Percentiles rank a stretch among this genome's conserved stretches.
Conservation (phyloP, 1,140 invertebrate genomes). For the Drosophila repleta region DNA sequence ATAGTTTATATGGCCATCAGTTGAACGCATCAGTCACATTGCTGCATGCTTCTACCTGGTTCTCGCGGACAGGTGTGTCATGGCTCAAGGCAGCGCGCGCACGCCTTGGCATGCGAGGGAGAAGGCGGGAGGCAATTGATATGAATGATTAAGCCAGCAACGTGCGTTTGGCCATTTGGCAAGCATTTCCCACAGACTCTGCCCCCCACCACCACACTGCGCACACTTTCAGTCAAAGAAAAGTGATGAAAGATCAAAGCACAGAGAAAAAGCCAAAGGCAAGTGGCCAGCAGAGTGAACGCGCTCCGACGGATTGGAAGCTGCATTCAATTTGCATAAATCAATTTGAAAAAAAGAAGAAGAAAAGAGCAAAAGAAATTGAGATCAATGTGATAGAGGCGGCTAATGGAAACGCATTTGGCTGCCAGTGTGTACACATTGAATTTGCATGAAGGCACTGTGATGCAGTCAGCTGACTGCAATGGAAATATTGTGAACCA, state of each 20-base stretch:
- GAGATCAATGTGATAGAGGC: conserved; percentile 31
- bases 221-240: conserved; percentile 5
- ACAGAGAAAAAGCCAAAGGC: conserved; percentile 22
- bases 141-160: conserved; percentile 22
- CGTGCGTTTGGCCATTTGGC: conserved; percentile 1
- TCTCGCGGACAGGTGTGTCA: conserved; percentile 33
- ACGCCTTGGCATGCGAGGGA: conserved; percentile 39
- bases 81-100: not conserved
- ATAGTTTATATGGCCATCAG: conserved; percentile 45
- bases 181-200: conserved; percentile 8
- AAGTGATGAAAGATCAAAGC: conserved; percentile 59
- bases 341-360: conserved; percentile 56
- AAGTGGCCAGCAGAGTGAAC: conserved; percentile 31
- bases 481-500: not conserved
- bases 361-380: conserved; percentile 37
- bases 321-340: conserved; percentile 67
- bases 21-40: conserved; percentile 69
- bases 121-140: conserved; percentile 7
- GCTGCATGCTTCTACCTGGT: conserved; percentile 30
- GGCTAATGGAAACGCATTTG: conserved; percentile 50
- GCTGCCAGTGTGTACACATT: conserved; percentile 1
- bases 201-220: not conserved
- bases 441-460: not conserved
- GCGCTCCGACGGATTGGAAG: conserved; percentile 11
- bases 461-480: too few relatives aligned